Percentiles rank a stretch among this genome's conserved stretches.
phyloP scores from a whole-genome alignment of 2,113 vertebrate genomes.

The Pantherophis guttatus region DNA sequence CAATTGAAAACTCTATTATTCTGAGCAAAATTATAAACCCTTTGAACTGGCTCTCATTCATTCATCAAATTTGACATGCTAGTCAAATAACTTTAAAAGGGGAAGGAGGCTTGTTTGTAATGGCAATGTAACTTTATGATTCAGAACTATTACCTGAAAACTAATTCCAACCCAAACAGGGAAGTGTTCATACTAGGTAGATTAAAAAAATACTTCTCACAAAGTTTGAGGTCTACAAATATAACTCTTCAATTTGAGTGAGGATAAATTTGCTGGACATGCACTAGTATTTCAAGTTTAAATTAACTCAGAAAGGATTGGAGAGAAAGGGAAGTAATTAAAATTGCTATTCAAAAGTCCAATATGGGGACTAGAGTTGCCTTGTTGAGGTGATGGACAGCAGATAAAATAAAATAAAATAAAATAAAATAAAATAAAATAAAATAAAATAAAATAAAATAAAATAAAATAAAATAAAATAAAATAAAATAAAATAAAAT shows the following conservation, averaged over 20 bases:
- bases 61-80: constrained; percentile 71
- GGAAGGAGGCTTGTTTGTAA: constrained; percentile 26
- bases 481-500: too few relatives aligned
- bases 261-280: background rate
- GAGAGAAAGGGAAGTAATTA: background rate
- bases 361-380: background rate
- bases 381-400: background rate
- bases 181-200: background rate
- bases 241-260: background rate
- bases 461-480: too few relatives aligned
- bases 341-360: background rate
- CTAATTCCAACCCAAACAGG: constrained; percentile 28
- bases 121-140: constrained; percentile 45
- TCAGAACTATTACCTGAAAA: constrained; percentile 41
- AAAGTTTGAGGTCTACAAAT: background rate
- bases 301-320: background rate
- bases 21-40: constrained; percentile 74
- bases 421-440: too few relatives aligned
- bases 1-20: constrained; percentile 69
- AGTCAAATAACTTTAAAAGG: constrained; percentile 67
- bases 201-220: constrained; percentile 18
- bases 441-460: too few relatives aligned
- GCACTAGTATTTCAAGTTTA: background rate
- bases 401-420: background rate
- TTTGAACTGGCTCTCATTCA: constrained; percentile 70